Conservation (phyloP, 1,140 invertebrate species). For the Laupala kohalensis region DNA sequence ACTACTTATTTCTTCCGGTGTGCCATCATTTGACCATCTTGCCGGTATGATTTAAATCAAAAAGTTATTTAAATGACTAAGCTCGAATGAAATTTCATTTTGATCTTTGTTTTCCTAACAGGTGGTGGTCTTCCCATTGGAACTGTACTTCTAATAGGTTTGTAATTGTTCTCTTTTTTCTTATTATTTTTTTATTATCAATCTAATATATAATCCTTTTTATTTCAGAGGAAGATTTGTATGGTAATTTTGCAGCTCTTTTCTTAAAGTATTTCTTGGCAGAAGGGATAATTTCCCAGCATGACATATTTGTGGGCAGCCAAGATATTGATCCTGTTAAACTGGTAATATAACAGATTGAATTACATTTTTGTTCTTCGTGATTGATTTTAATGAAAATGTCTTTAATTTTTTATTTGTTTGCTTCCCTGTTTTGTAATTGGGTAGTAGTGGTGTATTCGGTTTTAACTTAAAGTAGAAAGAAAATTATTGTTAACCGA, state of each 20-base stretch:
- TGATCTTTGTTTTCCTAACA: conserved; percentile 23
- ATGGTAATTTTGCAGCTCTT: conserved; percentile 57
- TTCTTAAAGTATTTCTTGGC: conserved; percentile 70
- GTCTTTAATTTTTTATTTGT: too few relatives aligned
- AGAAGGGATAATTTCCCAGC: conserved; percentile 59
- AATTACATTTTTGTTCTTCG: background rate
- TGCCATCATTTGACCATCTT: conserved; percentile 53
- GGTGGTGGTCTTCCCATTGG: conserved; percentile 46
- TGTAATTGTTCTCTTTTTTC: conserved; percentile 13
- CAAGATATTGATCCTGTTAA: conserved; percentile 50
- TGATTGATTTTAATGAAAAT: background rate
- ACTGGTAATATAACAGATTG: conserved; percentile 32
- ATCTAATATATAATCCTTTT: conserved; percentile 9
- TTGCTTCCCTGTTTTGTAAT: too few relatives aligned
- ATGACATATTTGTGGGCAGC: conserved; percentile 55
- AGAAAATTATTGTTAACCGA: too few relatives aligned
- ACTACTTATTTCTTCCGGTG: conserved; percentile 51
- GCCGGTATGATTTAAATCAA: conserved; percentile 33
- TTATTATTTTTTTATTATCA: background rate
- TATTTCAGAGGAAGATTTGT: conserved; percentile 63
- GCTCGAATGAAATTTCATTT: too few relatives aligned
- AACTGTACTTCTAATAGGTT: conserved; percentile 42
- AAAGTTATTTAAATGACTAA: too few relatives aligned
- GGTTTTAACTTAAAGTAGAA: too few relatives aligned
- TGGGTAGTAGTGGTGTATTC: too few relatives aligned